These are phyloP conservation scores for Elysia chlorotica DNA, from an alignment of 1,140 invertebrate genomes.

Conservation along the genomic window DNA sequence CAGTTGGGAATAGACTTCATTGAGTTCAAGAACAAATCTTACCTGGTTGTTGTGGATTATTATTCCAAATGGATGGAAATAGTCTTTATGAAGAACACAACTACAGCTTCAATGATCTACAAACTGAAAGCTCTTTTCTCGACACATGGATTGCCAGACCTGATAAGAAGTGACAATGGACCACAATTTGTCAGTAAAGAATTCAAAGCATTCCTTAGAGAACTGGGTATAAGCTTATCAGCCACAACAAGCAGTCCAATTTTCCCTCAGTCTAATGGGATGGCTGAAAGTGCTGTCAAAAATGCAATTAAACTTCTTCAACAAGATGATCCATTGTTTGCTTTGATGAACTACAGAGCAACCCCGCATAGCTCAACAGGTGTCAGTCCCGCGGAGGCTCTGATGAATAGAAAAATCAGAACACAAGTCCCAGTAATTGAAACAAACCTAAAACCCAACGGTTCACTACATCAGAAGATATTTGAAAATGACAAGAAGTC, in stretches of 20 bases:
- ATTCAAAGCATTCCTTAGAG: background rate
- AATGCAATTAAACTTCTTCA: background rate
- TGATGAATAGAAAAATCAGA: background rate
- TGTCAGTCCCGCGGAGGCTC: background rate
- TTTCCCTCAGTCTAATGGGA: background rate
- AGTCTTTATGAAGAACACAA: background rate
- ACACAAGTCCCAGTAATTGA: too few species aligned
- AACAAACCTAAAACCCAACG: too few species aligned
- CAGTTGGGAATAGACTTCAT: background rate
- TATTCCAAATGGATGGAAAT: background rate
- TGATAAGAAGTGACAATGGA: background rate
- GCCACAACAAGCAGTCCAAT: background rate
- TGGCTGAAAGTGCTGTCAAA: background rate
- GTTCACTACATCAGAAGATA: too few species aligned
- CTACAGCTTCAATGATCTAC: background rate
- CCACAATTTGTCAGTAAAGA: background rate
- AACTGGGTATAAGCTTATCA: background rate
- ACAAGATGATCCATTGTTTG: background rate
- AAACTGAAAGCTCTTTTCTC: background rate
- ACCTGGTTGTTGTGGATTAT: background rate
- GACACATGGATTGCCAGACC: background rate
- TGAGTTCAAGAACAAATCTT: background rate
- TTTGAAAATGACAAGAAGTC: too few species aligned
- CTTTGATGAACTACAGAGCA: background rate
- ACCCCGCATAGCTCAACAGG: background rate